A percentile compares a stretch with the other conserved stretches of the same genome.
Evolutionary conservation across 2,797 vertebrate genomes (phyloP).

Genomic region (Notoglanidium macrostoma): DNA sequence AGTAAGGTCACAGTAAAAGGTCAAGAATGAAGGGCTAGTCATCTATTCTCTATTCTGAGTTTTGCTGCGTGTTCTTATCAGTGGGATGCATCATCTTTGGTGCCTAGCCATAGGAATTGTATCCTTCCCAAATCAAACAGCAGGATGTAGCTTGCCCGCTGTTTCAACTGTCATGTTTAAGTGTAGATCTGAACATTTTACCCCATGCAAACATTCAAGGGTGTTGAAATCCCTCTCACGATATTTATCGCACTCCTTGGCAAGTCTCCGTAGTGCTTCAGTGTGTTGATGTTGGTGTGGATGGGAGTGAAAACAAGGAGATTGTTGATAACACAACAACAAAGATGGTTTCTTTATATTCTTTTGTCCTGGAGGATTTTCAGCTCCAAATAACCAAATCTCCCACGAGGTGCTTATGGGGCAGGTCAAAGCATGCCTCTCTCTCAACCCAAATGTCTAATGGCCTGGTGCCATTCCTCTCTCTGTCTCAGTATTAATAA

Average conservation of each 20-base stretch:
- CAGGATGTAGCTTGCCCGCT: background rate
- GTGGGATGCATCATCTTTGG: background rate
- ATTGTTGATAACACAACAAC: background rate
- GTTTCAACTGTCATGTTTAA: background rate
- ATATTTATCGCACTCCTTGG: background rate
- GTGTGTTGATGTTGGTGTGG: background rate
- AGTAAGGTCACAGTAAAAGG: background rate
- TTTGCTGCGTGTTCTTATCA: background rate
- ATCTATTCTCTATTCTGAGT: background rate
- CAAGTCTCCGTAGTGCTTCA: conserved; percentile 4
- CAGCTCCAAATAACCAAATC: conserved; percentile 19
- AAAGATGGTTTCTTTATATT: conserved; percentile 1
- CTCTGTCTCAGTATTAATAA: conserved; percentile 17
- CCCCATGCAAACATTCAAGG: background rate
- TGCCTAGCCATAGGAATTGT: background rate
- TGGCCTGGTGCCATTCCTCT: background rate
- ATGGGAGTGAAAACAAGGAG: background rate
- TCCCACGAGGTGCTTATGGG: conserved; percentile 17
- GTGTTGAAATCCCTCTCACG: background rate
- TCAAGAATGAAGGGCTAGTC: background rate
- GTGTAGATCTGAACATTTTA: background rate
- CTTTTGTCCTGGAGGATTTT: conserved; percentile 21
- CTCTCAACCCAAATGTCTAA: conserved; percentile 5
- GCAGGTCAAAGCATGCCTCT: conserved; percentile 38
- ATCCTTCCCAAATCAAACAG: background rate